A percentile compares a stretch with the other conserved stretches of the same genome.
phyloP scores from a whole-genome alignment of 2,797 vertebrate species.

The Nannoperca obscura region DNA sequence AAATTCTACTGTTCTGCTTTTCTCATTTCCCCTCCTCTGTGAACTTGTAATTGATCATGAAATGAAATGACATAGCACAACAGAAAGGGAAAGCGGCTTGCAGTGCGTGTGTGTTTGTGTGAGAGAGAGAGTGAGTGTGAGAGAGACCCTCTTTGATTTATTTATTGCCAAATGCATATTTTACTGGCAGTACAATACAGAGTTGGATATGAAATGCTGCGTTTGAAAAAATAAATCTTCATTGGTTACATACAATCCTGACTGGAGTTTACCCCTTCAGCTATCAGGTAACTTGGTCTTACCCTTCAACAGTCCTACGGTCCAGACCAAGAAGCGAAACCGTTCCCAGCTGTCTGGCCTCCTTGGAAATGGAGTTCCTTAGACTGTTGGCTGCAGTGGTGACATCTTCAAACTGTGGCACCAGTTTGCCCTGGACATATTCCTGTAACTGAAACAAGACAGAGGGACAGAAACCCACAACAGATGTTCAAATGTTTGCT shows the following conservation, averaged over 20 bases:
- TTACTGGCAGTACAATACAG: background rate
- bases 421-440: constrained; percentile 75
- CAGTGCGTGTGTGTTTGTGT: background rate
- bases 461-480: constrained; percentile 1
- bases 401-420: constrained; percentile 75
- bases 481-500: background rate
- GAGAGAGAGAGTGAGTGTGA: too few species aligned
- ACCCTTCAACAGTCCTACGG: constrained; percentile 80
- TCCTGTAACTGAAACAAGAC: constrained; percentile 75
- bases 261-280: background rate
- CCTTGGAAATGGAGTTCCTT: constrained; percentile 83
- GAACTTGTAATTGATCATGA: constrained; percentile 10
- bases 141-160: background rate
- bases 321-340: constrained; percentile 83
- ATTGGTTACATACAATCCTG: background rate
- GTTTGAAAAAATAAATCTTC: background rate
- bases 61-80: constrained; percentile 7
- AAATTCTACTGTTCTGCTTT: background rate
- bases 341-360: constrained; percentile 78
- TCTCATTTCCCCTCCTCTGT: background rate
- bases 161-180: background rate
- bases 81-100: background rate
- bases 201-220: background rate
- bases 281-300: constrained; percentile 31
- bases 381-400: constrained; percentile 68